phyloP scores from a whole-genome alignment of 2,113 vertebrate species.

The Setophaga coronata region DNA sequence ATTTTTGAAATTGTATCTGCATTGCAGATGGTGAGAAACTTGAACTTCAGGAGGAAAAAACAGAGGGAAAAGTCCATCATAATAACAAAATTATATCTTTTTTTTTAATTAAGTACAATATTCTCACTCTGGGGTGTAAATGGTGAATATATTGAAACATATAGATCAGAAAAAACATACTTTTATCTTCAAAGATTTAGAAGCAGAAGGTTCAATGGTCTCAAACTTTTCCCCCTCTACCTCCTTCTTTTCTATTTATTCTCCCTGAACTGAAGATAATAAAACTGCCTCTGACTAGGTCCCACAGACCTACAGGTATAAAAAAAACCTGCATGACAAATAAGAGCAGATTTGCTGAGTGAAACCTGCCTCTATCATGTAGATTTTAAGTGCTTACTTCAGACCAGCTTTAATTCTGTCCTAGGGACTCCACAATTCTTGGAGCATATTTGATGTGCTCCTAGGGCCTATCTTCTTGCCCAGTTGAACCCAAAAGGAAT shows the following conservation, averaged over 20 bases:
- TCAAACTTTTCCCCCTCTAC: neutral
- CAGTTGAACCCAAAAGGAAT: neutral
- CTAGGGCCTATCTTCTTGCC: neutral
- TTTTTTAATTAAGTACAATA: neutral
- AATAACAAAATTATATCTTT: neutral
- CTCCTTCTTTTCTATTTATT: neutral
- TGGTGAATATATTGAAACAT: neutral
- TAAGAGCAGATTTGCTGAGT: neutral
- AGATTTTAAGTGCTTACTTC: neutral
- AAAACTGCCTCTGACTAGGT: neutral
- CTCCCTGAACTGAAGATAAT: neutral
- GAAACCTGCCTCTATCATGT: neutral
- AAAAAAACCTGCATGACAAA: neutral
- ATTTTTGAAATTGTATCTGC: neutral
- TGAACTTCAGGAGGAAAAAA: neutral
- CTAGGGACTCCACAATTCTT: neutral
- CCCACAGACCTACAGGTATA: neutral
- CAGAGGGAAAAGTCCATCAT: neutral
- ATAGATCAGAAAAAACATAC: neutral
- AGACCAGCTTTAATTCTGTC: neutral
- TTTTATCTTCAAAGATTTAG: neutral
- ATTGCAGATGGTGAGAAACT: conserved; percentile 4
- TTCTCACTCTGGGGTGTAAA: neutral
- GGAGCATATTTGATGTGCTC: neutral
- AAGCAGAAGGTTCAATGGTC: neutral